These are phyloP conservation scores for Amazona guildingii DNA, from an alignment of 2,113 vertebrate species.

Conservation along the genomic window DNA sequence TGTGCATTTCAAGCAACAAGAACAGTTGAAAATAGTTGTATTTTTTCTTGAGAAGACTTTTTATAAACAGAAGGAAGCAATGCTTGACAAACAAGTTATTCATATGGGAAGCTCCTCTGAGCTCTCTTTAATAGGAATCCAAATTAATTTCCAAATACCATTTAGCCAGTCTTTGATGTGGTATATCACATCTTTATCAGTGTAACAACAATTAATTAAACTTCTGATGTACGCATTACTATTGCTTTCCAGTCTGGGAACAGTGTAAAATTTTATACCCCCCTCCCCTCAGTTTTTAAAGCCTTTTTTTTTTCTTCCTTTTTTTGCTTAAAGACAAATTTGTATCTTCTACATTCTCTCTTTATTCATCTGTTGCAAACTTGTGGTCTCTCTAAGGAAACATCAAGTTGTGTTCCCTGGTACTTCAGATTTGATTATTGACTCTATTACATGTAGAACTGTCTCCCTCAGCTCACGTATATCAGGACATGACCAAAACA, in stretches of 20 bases:
- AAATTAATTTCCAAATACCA: slow-evolving; percentile 62
- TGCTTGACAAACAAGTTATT: slow-evolving; percentile 42
- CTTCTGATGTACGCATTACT: slow-evolving; percentile 25
- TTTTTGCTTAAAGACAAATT: slow-evolving; percentile 58
- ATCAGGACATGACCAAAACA: slow-evolving; percentile 46
- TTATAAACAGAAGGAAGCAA: slow-evolving; percentile 39
- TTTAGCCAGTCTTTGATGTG: slow-evolving; percentile 58
- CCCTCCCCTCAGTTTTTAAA: background rate
- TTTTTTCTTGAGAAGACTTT: slow-evolving; percentile 12
- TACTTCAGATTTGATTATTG: slow-evolving; percentile 61
- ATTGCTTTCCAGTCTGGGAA: slow-evolving; percentile 1
- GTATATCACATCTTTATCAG: slow-evolving; percentile 60
- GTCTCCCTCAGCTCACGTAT: slow-evolving; percentile 31
- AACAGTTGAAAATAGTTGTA: slow-evolving; percentile 3
- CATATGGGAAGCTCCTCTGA: slow-evolving; percentile 47
- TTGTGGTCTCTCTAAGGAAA: slow-evolving; percentile 43
- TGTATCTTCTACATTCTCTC: background rate
- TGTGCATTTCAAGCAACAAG: background rate
- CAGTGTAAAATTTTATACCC: background rate
- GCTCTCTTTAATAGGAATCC: slow-evolving; percentile 46
- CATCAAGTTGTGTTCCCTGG: slow-evolving; percentile 47
- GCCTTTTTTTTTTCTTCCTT: background rate
- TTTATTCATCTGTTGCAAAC: slow-evolving; percentile 42
- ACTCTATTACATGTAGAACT: slow-evolving; percentile 8
- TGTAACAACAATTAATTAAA: slow-evolving; percentile 60